Percentiles rank a stretch among this genome's conserved stretches.
Evolutionary conservation across 2,113 vertebrate species (phyloP).

Genomic region (Tricholaema leucomelas): DNA sequence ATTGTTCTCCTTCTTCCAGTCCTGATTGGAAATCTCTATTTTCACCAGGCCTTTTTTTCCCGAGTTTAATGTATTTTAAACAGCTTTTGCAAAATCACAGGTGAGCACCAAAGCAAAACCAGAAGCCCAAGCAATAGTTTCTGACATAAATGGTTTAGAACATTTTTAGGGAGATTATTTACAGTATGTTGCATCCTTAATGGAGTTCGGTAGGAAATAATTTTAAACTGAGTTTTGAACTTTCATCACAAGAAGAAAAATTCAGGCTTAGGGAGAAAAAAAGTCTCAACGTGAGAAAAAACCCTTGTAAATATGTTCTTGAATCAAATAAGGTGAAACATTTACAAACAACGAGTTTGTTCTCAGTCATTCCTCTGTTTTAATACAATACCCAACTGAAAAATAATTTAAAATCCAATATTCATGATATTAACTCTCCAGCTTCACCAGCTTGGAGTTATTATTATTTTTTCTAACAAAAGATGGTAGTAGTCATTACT

Average conservation of each 20-base stretch:
- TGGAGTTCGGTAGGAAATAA: background rate
- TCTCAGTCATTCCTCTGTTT: background rate
- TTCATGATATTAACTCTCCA: background rate
- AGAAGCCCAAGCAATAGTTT: background rate
- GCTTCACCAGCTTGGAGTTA: background rate
- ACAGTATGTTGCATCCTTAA: background rate
- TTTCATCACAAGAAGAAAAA: background rate
- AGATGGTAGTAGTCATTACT: background rate
- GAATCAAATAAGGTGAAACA: background rate
- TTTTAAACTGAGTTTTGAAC: background rate
- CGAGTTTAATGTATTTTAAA: background rate
- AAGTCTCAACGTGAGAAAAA: background rate
- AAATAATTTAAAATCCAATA: background rate
- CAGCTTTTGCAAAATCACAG: background rate
- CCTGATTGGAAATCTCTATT: background rate
- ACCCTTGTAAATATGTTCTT: background rate
- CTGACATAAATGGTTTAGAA: rapidly evolving
- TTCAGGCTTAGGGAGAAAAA: background rate
- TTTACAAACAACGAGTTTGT: background rate
- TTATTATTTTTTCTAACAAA: background rate
- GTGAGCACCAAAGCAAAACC: background rate
- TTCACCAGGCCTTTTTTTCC: background rate
- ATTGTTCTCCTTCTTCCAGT: background rate
- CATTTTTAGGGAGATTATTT: background rate
- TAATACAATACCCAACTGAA: background rate